Conservation (phyloP, 2,888 invertebrate species). For the Agrypnus murinus region DNA sequence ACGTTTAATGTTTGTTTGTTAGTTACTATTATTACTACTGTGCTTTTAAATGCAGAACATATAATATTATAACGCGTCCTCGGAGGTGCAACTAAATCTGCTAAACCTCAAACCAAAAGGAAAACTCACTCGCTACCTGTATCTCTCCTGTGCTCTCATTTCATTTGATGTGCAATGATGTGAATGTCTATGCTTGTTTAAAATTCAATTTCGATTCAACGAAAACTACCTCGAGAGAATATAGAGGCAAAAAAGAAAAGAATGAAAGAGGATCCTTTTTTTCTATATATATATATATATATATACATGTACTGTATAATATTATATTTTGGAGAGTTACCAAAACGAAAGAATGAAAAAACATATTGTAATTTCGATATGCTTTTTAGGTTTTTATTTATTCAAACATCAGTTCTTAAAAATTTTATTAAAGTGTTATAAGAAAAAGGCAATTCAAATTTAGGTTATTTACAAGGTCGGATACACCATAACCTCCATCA, state of each 20-base stretch:
- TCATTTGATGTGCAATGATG: conserved; percentile 44
- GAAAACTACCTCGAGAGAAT: conserved; percentile 24
- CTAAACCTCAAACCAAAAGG: conserved; percentile 18
- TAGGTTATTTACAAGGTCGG: no score
- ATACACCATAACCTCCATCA: no score
- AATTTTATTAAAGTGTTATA: no score
- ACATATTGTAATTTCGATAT: no score
- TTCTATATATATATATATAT: no score
- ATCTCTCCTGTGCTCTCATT: conserved; percentile 21
- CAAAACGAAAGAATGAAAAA: conserved; percentile 1
- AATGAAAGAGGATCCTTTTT: background rate
- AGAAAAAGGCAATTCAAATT: no score
- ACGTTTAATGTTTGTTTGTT: no score
- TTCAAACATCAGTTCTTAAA: no score
- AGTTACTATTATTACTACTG: no score
- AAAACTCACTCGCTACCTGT: conserved; percentile 24
- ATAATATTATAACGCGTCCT: background rate
- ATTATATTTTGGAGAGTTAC: background rate
- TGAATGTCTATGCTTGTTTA: conserved; percentile 38
- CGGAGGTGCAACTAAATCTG: background rate
- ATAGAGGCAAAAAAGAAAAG: background rate
- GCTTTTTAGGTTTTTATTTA: no score
- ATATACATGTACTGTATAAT: no score
- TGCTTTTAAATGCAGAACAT: no score
- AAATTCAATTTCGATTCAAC: conserved; percentile 37